phyloP scores from a whole-genome alignment of 2,797 vertebrate genomes.

The Lutjanus campechanus region DNA sequence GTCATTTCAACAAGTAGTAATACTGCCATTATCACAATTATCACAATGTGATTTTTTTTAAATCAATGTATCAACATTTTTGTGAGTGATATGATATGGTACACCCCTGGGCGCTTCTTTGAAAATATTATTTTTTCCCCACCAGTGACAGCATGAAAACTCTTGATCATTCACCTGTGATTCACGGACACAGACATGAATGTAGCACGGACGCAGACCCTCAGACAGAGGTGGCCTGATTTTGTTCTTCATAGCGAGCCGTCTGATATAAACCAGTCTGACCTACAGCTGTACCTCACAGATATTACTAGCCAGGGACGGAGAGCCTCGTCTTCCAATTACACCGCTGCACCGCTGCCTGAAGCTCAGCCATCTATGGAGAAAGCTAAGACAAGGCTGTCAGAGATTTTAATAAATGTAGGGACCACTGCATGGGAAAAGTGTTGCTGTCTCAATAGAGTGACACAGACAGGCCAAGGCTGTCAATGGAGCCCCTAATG shows the following conservation, averaged over 20 bases:
- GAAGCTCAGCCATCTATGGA: slow-evolving; percentile 73
- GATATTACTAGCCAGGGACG: slow-evolving; percentile 76
- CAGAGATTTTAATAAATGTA: slow-evolving; percentile 98
- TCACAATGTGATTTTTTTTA: background rate
- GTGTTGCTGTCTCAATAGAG: slow-evolving; percentile 99
- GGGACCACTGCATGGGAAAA: slow-evolving; percentile 97
- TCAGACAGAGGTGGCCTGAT: slow-evolving; percentile 61
- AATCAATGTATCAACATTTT: no score
- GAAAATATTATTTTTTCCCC: background rate
- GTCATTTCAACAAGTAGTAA: no score
- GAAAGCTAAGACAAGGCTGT: slow-evolving; percentile 90
- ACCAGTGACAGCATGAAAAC: slow-evolving; percentile 7
- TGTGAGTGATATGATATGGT: no score
- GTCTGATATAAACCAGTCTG: slow-evolving; percentile 78
- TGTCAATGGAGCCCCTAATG: slow-evolving; percentile 99
- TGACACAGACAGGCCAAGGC: slow-evolving; percentile 96
- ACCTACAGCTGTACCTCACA: slow-evolving; percentile 75
- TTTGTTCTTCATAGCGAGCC: slow-evolving; percentile 54
- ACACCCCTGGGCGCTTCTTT: background rate
- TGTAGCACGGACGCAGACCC: slow-evolving; percentile 49
- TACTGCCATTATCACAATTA: no score
- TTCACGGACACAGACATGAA: slow-evolving; percentile 47
- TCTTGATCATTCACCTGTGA: slow-evolving; percentile 37
- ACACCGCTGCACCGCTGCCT: slow-evolving; percentile 67
- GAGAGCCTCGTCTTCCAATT: slow-evolving; percentile 74